These are phyloP conservation scores for Parapristionchus giblindavisi DNA, from an alignment of 2,888 invertebrate species.

Conservation along the genomic window DNA sequence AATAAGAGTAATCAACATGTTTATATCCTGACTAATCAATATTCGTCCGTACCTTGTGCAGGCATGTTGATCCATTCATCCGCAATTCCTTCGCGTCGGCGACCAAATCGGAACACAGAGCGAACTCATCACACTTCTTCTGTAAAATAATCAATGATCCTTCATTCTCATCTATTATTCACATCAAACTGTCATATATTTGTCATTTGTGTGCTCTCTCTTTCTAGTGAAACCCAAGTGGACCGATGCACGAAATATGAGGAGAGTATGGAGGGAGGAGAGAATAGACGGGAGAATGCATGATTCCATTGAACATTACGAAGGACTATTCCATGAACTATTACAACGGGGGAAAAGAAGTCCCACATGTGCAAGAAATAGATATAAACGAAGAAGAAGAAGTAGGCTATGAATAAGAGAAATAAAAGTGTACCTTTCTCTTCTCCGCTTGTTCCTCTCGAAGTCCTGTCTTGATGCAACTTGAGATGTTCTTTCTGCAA, in stretches of 20 bases:
- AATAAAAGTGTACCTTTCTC: no score
- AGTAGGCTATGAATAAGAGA: not conserved
- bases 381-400: no score
- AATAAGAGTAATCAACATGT: no score
- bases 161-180: not conserved
- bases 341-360: no score
- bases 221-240: not conserved
- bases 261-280: not conserved
- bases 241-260: no score
- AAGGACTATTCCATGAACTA: no score
- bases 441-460: constrained; percentile 56
- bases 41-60: constrained; percentile 51
- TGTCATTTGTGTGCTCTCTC: not conserved
- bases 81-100: constrained; percentile 72
- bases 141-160: constrained; percentile 67
- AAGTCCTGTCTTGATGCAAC: constrained; percentile 49
- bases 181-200: not conserved
- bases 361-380: no score
- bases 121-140: constrained; percentile 88
- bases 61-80: constrained; percentile 47
- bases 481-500: constrained; percentile 49
- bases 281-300: not conserved
- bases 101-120: constrained; percentile 81
- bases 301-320: no score
- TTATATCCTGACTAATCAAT: no score